Evolutionary conservation across 2,113 vertebrate species (phyloP), one percentile per base, ranked within the genome.

Genomic region (Tachuris rubrigastra): DNA sequence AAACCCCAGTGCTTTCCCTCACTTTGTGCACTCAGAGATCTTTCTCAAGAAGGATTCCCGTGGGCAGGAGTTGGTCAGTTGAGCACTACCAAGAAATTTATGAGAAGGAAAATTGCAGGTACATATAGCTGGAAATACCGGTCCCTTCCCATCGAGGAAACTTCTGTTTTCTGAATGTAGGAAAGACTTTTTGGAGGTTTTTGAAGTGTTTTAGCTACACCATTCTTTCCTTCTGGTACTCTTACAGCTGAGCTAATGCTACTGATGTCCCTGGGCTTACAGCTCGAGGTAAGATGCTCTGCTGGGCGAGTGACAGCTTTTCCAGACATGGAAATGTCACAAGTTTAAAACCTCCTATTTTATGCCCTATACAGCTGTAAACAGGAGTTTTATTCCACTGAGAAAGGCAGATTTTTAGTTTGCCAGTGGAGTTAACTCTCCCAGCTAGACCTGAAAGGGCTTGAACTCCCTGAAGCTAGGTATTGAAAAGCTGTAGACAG

Each of bases 301-400:
- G 85, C 73, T 86, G 65, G 52, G 56, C 3, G 0, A 68, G 82
- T 90, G 88, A 49, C 88, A 78, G 69, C 79, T 90, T 90, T 87
- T 93, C 88, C 52, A 92, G 68, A 78, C 56, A 44, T 58, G 60
- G 73, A 96, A 97, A 96, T 94, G 86, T 96, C 93, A 96, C 76
- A 82, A 72, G 85, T 95, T 95, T 94, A 95, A 96, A 97, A 74
- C 72, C 63, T 92, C 31, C 60, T 5, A 2, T 93, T 93, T 92
- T 87, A 71, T 90, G 76, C 77, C 69, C 62, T 82, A 3, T 78
- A 25, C 76, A 87, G 69, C 83, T 81, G 77, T 86, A 94, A 96
- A 92, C n/a, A 62, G 52, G 47, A 89, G 52, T 74, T 94, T 81
- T 93, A 93, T 94, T 96, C 95, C 69, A 58, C 86, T 72, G 92